Conservation (phyloP, 2,113 vertebrate genomes). For the Ageneiosus marmoratus region DNA sequence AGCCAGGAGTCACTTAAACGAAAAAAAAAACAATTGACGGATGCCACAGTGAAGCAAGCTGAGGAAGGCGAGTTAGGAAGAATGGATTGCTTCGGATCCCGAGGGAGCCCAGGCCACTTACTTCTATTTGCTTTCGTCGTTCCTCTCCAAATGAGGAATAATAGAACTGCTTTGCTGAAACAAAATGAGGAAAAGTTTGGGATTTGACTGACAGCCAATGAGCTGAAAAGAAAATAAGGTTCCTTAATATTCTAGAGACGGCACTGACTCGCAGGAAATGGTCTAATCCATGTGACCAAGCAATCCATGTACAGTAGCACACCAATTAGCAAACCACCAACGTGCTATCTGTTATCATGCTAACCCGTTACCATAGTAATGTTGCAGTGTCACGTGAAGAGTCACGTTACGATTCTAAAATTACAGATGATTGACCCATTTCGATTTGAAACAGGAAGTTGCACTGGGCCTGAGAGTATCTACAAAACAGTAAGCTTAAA, state of each 20-base stretch:
- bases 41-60: background rate
- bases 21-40: constrained; percentile 18
- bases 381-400: too few species aligned
- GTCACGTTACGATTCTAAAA: too few species aligned
- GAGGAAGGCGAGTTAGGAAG: background rate
- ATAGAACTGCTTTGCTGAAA: background rate
- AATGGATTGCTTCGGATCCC: background rate
- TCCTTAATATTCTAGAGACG: background rate
- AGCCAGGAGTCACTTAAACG: background rate
- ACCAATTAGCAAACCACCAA: background rate
- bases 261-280: background rate
- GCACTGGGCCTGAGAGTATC: background rate
- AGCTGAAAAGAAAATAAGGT: background rate
- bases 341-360: background rate
- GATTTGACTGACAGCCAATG: constrained; percentile 22
- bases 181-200: background rate
- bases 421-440: too few species aligned
- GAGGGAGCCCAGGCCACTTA: background rate
- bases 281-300: background rate
- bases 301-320: background rate
- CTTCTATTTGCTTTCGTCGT: constrained; percentile 6
- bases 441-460: background rate
- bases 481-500: background rate
- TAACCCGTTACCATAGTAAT: too few species aligned
- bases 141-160: constrained; percentile 19